Evolutionary conservation across 1,140 invertebrate genomes (phyloP).

Genomic region (Drosophila ambigua): DNA sequence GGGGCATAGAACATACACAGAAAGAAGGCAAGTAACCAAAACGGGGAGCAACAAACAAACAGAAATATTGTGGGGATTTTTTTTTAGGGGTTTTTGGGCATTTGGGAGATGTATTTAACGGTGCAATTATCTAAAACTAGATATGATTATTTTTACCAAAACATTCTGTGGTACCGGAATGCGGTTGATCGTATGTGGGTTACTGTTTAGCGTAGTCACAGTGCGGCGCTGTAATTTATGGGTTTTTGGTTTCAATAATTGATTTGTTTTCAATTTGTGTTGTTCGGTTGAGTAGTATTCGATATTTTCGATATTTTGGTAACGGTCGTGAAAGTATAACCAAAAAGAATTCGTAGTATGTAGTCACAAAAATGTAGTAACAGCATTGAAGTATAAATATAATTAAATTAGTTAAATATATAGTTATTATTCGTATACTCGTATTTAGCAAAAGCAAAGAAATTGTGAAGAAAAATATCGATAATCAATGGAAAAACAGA

Average conservation of each 20-base stretch:
- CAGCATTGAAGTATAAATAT: constrained; percentile 58
- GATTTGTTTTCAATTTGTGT: constrained; percentile 59
- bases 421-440: constrained; percentile 29
- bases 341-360: constrained; percentile 71
- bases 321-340: constrained; percentile 73
- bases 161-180: constrained; percentile 84
- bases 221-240: constrained; percentile 84
- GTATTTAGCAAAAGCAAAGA: constrained; percentile 34
- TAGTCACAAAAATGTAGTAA: constrained; percentile 58
- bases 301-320: constrained; percentile 46
- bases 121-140: constrained; percentile 57
- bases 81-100: neutral
- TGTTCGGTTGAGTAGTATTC: constrained; percentile 39
- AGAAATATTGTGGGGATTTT: constrained; percentile 2
- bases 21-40: constrained; percentile 27
- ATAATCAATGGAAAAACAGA: constrained; percentile 5
- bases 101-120: constrained; percentile 3
- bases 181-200: constrained; percentile 84
- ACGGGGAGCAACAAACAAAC: constrained; percentile 48
- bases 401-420: constrained; percentile 26
- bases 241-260: constrained; percentile 52
- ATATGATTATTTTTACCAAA: constrained; percentile 83
- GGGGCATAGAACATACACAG: constrained; percentile 31
- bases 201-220: constrained; percentile 84
- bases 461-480: constrained; percentile 24